Conservation (phyloP, 1,140 invertebrate genomes). For the Drosophila sulfurigaster region DNA sequence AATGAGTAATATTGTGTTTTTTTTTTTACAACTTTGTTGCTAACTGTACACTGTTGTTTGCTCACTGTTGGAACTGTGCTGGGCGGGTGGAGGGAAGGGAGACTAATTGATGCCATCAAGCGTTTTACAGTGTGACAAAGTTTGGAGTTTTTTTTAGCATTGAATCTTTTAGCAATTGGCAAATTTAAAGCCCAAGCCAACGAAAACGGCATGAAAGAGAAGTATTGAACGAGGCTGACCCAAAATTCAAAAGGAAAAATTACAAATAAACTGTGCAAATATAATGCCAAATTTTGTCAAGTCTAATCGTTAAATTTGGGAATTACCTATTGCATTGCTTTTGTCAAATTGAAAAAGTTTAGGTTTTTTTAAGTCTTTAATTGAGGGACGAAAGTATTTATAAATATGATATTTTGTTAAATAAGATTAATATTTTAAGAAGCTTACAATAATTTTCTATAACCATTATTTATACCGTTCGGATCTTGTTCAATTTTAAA, state of each 20-base stretch:
- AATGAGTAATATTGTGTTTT: conserved; percentile 72
- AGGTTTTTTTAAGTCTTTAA: background rate
- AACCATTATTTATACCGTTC: no score
- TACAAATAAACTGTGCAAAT: conserved; percentile 12
- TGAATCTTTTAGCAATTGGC: conserved; percentile 32
- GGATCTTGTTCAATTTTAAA: background rate
- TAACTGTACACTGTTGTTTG: conserved; percentile 56
- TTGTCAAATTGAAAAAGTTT: no score
- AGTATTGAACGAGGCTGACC: conserved; percentile 5
- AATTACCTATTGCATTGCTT: background rate
- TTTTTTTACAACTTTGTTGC: conserved; percentile 37
- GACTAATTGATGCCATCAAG: conserved; percentile 46
- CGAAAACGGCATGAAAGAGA: conserved; percentile 11
- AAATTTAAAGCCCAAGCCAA: conserved; percentile 26
- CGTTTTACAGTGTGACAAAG: background rate
- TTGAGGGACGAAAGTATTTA: background rate
- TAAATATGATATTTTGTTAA: no score
- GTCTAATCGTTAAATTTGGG: background rate
- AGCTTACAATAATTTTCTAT: no score
- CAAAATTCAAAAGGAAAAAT: background rate
- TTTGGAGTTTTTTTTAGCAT: conserved; percentile 25
- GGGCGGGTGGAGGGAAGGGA: background rate
- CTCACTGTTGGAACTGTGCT: background rate
- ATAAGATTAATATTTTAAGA: no score
- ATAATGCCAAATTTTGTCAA: background rate